Percentiles rank a stretch among this genome's conserved stretches.
phyloP scores from a whole-genome alignment of 2,888 invertebrate genomes.

The Ctenicera cuprea region DNA sequence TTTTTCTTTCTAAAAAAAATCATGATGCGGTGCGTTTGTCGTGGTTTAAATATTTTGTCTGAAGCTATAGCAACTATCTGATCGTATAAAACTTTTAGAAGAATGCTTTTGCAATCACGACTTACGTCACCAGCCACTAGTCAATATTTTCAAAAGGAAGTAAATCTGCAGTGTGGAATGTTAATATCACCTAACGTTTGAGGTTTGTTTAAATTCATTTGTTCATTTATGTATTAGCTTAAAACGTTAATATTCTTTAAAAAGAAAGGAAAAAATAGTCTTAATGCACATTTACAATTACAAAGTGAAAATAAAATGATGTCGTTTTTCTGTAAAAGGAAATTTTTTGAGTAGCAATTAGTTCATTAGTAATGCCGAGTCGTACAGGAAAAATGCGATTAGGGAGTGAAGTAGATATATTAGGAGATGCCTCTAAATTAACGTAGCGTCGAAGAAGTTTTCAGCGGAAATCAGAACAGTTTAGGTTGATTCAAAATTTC shows the following conservation, averaged over 20 bases:
- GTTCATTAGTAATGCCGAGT: not conserved
- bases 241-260: too few species aligned
- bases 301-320: not conserved
- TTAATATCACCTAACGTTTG: not conserved
- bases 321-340: not conserved
- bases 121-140: not conserved
- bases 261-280: too few species aligned
- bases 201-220: not conserved
- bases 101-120: slow-evolving; percentile 17
- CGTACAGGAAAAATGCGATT: slow-evolving; percentile 2
- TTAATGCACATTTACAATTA: too few species aligned
- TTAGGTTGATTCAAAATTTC: not conserved
- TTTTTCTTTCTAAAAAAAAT: not conserved
- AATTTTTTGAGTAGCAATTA: slow-evolving; percentile 11
- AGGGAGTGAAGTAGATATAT: slow-evolving; percentile 3
- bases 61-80: slow-evolving; percentile 36
- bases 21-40: slow-evolving; percentile 15
- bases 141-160: not conserved
- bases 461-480: not conserved
- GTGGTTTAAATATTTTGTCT: slow-evolving; percentile 24
- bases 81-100: slow-evolving; percentile 23
- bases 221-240: not conserved
- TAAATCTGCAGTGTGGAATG: too few species aligned
- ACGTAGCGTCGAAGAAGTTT: slow-evolving; percentile 1
- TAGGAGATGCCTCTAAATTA: slow-evolving; percentile 1